phyloP scores from a whole-genome alignment of 30 jellyfish, hydroid and myxozoan species.

The Chrysaora quinquecirrha region DNA sequence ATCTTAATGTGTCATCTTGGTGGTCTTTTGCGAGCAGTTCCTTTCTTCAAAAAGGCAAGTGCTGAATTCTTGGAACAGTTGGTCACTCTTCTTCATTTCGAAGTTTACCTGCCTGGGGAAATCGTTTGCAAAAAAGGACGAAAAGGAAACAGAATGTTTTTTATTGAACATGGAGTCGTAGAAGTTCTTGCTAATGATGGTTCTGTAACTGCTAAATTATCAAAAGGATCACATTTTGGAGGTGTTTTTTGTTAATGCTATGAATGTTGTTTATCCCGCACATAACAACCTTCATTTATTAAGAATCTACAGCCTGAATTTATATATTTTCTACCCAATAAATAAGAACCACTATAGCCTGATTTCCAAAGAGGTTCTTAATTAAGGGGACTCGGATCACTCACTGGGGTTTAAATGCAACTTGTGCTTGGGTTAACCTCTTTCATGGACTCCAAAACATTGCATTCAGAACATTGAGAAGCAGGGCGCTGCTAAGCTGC shows the following conservation, averaged over 20 bases:
- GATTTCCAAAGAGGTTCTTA: too few relatives aligned
- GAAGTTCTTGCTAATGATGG: conserved; percentile 52
- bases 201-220: conserved; percentile 42
- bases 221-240: conserved; percentile 69
- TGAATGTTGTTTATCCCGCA: neutral
- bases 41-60: conserved; percentile 57
- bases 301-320: too few relatives aligned
- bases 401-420: too few relatives aligned
- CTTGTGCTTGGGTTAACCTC: too few relatives aligned
- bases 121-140: conserved; percentile 47
- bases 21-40: conserved; percentile 49
- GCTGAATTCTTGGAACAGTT: conserved; percentile 49
- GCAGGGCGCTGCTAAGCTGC: too few relatives aligned
- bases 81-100: conserved; percentile 38
- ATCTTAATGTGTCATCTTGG: conserved; percentile 60
- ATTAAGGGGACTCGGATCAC: too few relatives aligned
- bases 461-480: too few relatives aligned
- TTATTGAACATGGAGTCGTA: conserved; percentile 61
- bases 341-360: too few relatives aligned
- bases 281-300: too few relatives aligned
- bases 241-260: conserved; percentile 16
- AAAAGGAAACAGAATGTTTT: conserved; percentile 59
- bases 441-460: too few relatives aligned
- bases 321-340: too few relatives aligned
- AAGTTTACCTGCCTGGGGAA: conserved; percentile 44